phyloP scores from a whole-genome alignment of 1,140 invertebrate genomes.

The Trichonephila clavipes region DNA sequence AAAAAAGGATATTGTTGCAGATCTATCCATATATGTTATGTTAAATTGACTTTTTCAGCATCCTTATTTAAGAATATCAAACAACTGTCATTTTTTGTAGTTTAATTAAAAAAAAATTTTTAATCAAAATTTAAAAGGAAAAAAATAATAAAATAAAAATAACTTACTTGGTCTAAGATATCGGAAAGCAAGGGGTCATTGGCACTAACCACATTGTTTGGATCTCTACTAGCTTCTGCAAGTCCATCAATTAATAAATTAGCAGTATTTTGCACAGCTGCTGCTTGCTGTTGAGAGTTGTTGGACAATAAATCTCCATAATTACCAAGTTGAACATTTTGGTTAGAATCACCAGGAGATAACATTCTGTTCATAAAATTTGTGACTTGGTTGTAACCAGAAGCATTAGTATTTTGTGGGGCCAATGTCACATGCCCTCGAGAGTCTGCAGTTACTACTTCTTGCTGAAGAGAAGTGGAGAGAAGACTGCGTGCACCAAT shows the following conservation, averaged over 20 bases:
- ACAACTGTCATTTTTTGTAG: too few species aligned
- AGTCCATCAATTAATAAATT: slow-evolving; percentile 42
- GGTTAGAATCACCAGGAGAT: background rate
- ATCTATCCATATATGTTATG: too few species aligned
- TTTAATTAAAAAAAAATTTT: too few species aligned
- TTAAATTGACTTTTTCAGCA: too few species aligned
- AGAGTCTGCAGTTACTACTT: slow-evolving; percentile 73
- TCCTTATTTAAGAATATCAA: too few species aligned
- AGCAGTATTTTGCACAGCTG: slow-evolving; percentile 30
- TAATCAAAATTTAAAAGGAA: background rate
- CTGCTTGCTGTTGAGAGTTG: slow-evolving; percentile 43
- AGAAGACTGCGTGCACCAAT: slow-evolving; percentile 5
- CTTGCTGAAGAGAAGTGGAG: slow-evolving; percentile 62
- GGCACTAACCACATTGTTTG: slow-evolving; percentile 45
- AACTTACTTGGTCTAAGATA: slow-evolving; percentile 88
- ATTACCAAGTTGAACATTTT: slow-evolving; percentile 12
- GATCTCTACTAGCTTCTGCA: slow-evolving; percentile 41
- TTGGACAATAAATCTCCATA: slow-evolving; percentile 31
- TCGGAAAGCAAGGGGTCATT: slow-evolving; percentile 89
- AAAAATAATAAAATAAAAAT: background rate
- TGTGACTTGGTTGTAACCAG: slow-evolving; percentile 6
- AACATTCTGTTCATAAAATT: slow-evolving; percentile 35
- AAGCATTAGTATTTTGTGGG: slow-evolving; percentile 3
- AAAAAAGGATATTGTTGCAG: too few species aligned
- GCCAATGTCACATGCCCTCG: slow-evolving; percentile 67